Percentiles rank a stretch among this genome's conserved stretches.
These are phyloP conservation scores for Ceyx margarethae DNA, from an alignment of 2,113 vertebrate genomes.

Conservation along the genomic window DNA sequence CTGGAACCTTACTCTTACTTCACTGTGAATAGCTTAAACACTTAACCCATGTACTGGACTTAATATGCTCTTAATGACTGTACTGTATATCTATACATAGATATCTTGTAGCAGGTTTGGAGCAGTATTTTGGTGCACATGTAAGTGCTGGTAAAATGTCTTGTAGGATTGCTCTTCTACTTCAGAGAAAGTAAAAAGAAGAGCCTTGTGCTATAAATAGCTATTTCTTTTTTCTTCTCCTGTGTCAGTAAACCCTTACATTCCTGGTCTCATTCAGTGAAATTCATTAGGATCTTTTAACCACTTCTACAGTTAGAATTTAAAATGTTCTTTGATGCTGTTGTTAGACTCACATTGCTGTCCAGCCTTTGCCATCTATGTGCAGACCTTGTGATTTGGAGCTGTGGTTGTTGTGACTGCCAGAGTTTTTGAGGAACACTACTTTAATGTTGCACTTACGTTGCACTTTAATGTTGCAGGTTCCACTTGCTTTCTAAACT, in stretches of 20 bases:
- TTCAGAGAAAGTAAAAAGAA: background rate
- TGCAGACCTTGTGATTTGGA: background rate
- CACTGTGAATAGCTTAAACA: background rate
- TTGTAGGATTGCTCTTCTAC: background rate
- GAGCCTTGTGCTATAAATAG: background rate
- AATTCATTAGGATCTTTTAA: background rate
- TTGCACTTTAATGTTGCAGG: background rate
- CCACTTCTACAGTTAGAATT: background rate
- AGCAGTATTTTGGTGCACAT: background rate
- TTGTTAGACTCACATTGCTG: background rate
- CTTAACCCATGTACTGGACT: background rate
- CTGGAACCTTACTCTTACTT: background rate
- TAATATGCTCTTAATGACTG: rapidly evolving
- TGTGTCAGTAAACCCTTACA: background rate
- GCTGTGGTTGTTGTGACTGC: background rate
- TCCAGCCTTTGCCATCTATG: background rate
- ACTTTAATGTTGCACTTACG: background rate
- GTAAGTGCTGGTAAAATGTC: background rate
- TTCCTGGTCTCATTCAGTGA: background rate
- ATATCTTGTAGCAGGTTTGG: background rate
- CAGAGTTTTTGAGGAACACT: background rate
- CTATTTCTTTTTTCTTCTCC: background rate
- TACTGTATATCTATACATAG: rapidly evolving
- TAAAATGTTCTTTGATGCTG: background rate
- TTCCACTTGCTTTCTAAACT: background rate